Base-by-base conservation (phyloP, 2,888 invertebrate species). In the Myopa testacea region DNA sequence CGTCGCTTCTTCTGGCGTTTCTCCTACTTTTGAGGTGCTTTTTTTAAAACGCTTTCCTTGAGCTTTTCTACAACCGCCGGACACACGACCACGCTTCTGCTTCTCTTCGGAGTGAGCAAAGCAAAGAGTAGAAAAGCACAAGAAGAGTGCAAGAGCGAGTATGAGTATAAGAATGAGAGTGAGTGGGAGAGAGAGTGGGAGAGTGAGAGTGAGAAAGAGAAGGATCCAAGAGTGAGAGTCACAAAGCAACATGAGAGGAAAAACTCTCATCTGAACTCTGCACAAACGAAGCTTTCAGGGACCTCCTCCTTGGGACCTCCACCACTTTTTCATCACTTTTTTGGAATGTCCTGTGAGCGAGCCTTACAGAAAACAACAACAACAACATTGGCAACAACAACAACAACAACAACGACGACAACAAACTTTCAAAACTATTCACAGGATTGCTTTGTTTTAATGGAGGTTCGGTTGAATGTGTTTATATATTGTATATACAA, bases 381-480 rank as follows among this genome's bases (percentile, higher is more conserved):
- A 45, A 10, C 45, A 45, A 3, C 45, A 19, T n/a, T n/a, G n/a
- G 45, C 68, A 12, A 19, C 45, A 8, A 45, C 45, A 45, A 10
- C 6, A 45, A 10, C 45, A 45, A 10, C 45, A 45, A 3, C 45
- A 19, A 50, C 45, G 3, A 10, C 6, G 10, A 10, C 4, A 45
- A 10, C 45, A 45, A 10, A 26, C 26, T 26, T 26, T 26, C 26
- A 26, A 1, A 19, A 50, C 52, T 55, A 70, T 55, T 70, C 70
- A 52, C 52, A 70, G 70, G 26, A 26, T 26, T 70, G 6, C 70
- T 55, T 70, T 52, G 52, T 70, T 55, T 70, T 70, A 70, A 26
- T 19, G 71, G n/a, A 75, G 34, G 67, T 12, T 37, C 75, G 75
- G 37, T 60, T 78, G 63, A 45, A n/a, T 68, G 69, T 16, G 2